Evolutionary conservation across 2,797 vertebrate genomes (phyloP), one percentile per base, ranked within the genome.

Genomic region (Sciurus vulgaris): DNA sequence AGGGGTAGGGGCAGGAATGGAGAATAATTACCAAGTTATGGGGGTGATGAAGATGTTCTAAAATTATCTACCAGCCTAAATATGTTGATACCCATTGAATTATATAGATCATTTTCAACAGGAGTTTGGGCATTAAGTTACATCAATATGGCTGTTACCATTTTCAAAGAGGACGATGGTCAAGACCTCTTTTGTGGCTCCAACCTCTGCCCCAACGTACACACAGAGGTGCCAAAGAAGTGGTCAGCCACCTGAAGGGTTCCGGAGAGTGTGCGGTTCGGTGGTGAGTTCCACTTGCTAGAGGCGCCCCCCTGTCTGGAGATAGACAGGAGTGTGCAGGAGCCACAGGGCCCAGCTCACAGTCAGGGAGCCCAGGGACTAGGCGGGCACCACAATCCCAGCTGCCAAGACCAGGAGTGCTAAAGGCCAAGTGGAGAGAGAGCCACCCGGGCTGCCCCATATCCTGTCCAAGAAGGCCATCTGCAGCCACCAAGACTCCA

Each of bases 301-400:
- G 59, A 54, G 82, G 33, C 22, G 1, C 56, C 20, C 22, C 38
- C 56, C n/a, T 38, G 17, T 33, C 26, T 83, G 38, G 13, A 28
- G 54, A 28, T 59, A 51, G 44, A 2, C 30, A 11, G 24, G 5
- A 24, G 18, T 3, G 3, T 2, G 24, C 14, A 0, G 1, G n/a
- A 13, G 28, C 41, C 41, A 9, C 3, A 0, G n/a, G 22, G 61
- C 7, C 26, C 14, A 30, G 84, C 67, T 65, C 44, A 33, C 22
- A 26, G 70, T 0, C 9, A 0, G 59, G 26, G 35, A 28, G 30
- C n/a, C 44, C 35, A 73, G 24, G 7, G 17, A 30, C 38, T 13
- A 6, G 11, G 3, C 15, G 35, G 33, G 22, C 26, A 4, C 35
- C 56, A 13, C 28, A 6, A 0, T 4, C 22, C 30, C 24, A 38